These are phyloP conservation scores for Cynopterus brachyotis DNA, from an alignment of 2,113 vertebrate genomes.

Conservation along the genomic window DNA sequence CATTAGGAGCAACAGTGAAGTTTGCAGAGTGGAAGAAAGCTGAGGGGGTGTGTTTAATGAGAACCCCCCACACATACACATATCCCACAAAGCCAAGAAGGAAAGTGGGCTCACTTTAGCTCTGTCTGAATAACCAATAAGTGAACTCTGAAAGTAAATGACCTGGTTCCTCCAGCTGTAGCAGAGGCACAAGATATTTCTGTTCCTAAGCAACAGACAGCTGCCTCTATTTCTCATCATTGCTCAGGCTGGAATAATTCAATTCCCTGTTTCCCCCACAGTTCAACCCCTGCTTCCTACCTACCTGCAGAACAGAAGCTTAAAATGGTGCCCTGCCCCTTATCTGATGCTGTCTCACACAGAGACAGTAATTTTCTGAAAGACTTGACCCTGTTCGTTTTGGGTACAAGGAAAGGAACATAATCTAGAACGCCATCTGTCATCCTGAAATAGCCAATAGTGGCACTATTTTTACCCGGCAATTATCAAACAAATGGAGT, in stretches of 20 bases:
- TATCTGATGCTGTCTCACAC: not conserved
- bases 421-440: constrained; percentile 83
- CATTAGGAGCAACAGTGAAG: not conserved
- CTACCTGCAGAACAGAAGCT: constrained; percentile 30
- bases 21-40: constrained; percentile 2
- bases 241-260: constrained; percentile 15
- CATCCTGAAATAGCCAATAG: constrained; percentile 79
- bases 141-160: constrained; percentile 55
- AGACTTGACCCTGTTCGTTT: constrained; percentile 73
- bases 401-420: constrained; percentile 76
- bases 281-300: not conserved
- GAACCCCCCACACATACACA: not conserved
- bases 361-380: constrained; percentile 57
- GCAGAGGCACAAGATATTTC: constrained; percentile 23
- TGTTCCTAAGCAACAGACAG: constrained; percentile 72
- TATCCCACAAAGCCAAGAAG: not conserved
- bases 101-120: not conserved
- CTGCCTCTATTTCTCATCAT: constrained; percentile 37
- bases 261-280: constrained; percentile 38
- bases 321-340: not conserved
- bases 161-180: constrained; percentile 49
- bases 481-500: constrained; percentile 79
- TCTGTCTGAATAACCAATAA: constrained; percentile 24
- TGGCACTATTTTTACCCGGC: constrained; percentile 80
- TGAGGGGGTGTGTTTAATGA: not conserved